Evolutionary conservation across 1,140 invertebrate species (phyloP).

Genomic region (Polypedilum pembai): DNA sequence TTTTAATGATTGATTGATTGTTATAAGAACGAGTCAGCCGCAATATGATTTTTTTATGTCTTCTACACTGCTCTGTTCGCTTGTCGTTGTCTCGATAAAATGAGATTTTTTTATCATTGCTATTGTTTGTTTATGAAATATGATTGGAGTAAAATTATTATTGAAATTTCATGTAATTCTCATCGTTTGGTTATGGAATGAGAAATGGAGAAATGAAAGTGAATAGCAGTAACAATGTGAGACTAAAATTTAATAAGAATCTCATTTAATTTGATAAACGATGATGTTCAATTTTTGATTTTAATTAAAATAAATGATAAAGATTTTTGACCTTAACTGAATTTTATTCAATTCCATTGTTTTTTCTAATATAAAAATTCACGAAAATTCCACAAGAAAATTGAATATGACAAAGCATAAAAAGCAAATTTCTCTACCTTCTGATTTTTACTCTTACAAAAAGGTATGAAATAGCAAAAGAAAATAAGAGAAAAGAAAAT

Average conservation of each 20-base stretch:
- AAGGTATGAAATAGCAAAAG: not conserved
- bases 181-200: not conserved
- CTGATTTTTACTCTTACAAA: not conserved
- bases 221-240: not conserved
- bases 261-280: not conserved
- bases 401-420: conserved; percentile 11
- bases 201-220: not conserved
- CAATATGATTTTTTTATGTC: not conserved
- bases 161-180: not conserved
- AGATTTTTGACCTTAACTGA: too few relatives aligned
- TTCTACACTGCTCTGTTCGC: too few relatives aligned
- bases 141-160: not conserved
- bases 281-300: not conserved
- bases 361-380: not conserved
- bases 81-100: not conserved
- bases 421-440: not conserved
- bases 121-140: conserved; percentile 10
- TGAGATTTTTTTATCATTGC: not conserved
- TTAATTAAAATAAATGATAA: too few relatives aligned
- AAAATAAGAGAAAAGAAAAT: not conserved
- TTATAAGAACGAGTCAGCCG: conserved; percentile 10
- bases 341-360: too few relatives aligned
- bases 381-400: not conserved
- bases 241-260: not conserved
- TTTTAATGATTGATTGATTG: conserved; percentile 28